Base-by-base conservation (phyloP, 1,140 invertebrate species). In the Eriosoma lanigerum region DNA sequence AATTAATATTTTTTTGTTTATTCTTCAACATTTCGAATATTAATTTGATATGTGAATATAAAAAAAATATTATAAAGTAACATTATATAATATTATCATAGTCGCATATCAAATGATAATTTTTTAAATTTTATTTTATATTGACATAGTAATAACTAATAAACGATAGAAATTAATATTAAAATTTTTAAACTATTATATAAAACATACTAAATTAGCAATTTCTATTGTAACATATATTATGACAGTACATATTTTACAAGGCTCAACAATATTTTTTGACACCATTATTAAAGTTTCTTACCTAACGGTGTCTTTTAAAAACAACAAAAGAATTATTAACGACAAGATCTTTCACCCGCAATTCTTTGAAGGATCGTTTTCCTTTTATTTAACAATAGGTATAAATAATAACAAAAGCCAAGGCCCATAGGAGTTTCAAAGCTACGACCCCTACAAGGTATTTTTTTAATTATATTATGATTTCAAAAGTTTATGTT, bases 401-500 rank as follows among this genome's bases (percentile, higher is more conserved):
- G n/a, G 21, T 32, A 46, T 21, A 66, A 66, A 66, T 66, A 46
- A 66, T 66, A 44, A 66, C 46, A 66, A 66, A 66, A 66, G 64
- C 38, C 32, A n/a, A 46, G n/a, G 13, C 64, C 64, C 64, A 32
- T 19, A 46, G 44, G 44, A 68, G n/a, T 68, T 68, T 68, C 64
- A 12, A 48, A 21, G 17, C 44, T 44, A 44, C 64, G 21, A 24
- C 64, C 38, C 21, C 24, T 68, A 44, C 19, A 21, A 1, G 44
- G n/a, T 44, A 68, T 44, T 68, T 24, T 66, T 68, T 68, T 48
- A 68, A 68, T 68, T 68, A 68, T 44, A 44, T n/a, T n/a, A n/a
- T 19, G 19, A 64, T 19, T 24, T 44, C 1, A 68, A 68, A 68
- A 68, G 44, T 68, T 68, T 68, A 24, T 66, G 21, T 21, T 0